Evolutionary conservation across 2,888 invertebrate genomes (phyloP).

Genomic region (Tetragonisca angustula): DNA sequence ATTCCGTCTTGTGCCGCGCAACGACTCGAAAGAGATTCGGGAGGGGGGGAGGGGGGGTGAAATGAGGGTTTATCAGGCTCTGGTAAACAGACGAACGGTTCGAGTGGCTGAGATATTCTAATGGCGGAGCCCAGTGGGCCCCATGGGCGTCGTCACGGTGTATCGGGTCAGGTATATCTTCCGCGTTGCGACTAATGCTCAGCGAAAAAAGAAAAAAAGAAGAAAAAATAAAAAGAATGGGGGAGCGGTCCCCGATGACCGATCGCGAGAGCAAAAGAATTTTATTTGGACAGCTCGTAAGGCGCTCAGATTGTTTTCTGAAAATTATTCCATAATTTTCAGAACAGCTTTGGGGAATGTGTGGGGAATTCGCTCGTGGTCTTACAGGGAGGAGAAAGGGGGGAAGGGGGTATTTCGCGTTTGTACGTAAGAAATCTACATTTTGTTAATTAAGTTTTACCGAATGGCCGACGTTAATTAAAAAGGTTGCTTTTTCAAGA

Average conservation of each 20-base stretch:
- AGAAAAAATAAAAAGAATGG: too few relatives aligned
- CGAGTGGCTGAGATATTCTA: slow-evolving; percentile 82
- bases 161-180: slow-evolving; percentile 74
- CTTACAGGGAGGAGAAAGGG: too few relatives aligned
- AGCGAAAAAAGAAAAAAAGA: slow-evolving; percentile 71
- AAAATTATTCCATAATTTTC: not conserved
- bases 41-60: slow-evolving; percentile 15
- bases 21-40: slow-evolving; percentile 11
- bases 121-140: slow-evolving; percentile 77
- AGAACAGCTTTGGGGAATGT: not conserved
- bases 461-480: not conserved
- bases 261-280: slow-evolving; percentile 53
- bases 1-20: slow-evolving; percentile 51
- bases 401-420: too few relatives aligned
- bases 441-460: not conserved
- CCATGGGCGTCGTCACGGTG: slow-evolving; percentile 78
- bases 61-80: slow-evolving; percentile 68
- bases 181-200: slow-evolving; percentile 77
- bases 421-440: not conserved
- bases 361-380: not conserved
- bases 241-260: slow-evolving; percentile 70
- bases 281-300: slow-evolving; percentile 5
- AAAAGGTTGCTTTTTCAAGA: not conserved
- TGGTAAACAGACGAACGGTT: slow-evolving; percentile 77
- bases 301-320: not conserved